phyloP scores from a whole-genome alignment of 92 coral and sea anemone species.

The Umimayanthus chanpuru region DNA sequence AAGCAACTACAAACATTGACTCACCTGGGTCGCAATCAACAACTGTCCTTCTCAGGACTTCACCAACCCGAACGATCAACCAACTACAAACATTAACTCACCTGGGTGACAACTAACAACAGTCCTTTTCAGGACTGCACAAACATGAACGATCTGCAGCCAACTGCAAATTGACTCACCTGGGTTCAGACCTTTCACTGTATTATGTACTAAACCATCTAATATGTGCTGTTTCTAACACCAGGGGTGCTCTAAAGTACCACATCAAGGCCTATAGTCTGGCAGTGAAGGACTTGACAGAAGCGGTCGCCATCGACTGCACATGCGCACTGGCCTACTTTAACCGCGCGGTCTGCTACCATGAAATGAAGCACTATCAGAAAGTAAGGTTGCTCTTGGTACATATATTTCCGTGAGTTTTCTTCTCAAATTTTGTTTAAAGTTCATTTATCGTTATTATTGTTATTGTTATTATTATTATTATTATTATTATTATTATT shows the following conservation, averaged over 20 bases:
- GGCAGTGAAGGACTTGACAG: conserved; percentile 97
- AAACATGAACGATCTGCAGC: too few species aligned
- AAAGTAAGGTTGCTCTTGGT: conserved; percentile 64
- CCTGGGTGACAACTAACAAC: too few species aligned
- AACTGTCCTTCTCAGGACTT: too few species aligned
- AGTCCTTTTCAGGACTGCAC: too few species aligned
- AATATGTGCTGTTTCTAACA: background rate
- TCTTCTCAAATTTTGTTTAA: background rate
- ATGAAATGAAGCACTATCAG: conserved; percentile 94
- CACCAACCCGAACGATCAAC: too few species aligned
- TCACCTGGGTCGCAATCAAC: too few species aligned
- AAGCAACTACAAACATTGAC: too few species aligned
- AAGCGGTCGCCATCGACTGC: conserved; percentile 98
- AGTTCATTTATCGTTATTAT: background rate
- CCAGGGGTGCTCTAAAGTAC: conserved; percentile 95
- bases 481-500: too few species aligned
- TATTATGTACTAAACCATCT: background rate
- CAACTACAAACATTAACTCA: too few species aligned
- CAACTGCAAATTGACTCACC: too few species aligned
- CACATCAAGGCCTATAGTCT: conserved; percentile 93
- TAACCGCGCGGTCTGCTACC: conserved; percentile 99
- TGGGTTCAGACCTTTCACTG: too few species aligned
- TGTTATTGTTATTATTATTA: background rate
- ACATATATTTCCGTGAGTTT: background rate
- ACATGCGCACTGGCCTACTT: conserved; percentile 94